Conservation (phyloP, 2,113 vertebrate genomes). For the Cepphus grylle region DNA sequence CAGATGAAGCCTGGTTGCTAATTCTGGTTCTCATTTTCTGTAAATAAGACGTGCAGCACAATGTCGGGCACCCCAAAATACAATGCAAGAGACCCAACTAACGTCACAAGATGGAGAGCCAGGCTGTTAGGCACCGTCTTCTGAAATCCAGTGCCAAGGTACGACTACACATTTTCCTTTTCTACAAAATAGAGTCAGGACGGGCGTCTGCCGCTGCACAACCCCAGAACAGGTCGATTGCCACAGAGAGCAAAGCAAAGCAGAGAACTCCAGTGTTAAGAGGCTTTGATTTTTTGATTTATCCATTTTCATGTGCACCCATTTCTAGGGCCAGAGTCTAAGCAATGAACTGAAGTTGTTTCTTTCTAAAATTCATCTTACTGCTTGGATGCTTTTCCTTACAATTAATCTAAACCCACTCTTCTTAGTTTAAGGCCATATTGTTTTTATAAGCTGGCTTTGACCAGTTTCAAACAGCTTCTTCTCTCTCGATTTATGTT, state of each 20-base stretch:
- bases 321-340: neutral
- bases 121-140: neutral
- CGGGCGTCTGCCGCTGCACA: neutral
- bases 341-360: neutral
- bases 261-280: neutral
- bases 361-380: neutral
- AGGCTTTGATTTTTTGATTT: neutral
- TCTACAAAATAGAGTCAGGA: neutral
- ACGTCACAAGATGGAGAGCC: neutral
- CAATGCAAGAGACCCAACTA: neutral
- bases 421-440: neutral
- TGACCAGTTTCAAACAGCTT: neutral
- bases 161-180: neutral
- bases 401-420: neutral
- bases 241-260: neutral
- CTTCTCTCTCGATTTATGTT: neutral
- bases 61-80: fast-evolving
- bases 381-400: neutral
- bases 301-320: neutral
- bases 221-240: neutral
- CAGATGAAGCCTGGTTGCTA: neutral
- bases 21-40: neutral
- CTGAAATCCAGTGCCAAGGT: neutral
- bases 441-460: neutral
- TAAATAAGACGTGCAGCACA: neutral